These are phyloP conservation scores for Vesta saturnalis DNA, from an alignment of 2,888 invertebrate species.

Conservation along the genomic window DNA sequence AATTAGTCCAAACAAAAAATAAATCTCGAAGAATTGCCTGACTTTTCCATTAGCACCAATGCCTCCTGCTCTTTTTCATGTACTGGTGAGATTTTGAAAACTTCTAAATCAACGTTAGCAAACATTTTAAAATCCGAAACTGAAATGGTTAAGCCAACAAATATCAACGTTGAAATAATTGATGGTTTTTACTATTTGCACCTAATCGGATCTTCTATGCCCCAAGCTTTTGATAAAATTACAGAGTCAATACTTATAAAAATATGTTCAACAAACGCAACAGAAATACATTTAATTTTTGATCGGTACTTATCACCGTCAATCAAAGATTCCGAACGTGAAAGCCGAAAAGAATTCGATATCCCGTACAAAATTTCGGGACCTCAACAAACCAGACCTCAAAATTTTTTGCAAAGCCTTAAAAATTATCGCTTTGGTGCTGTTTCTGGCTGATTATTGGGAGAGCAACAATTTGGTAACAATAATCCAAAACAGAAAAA, in stretches of 20 bases:
- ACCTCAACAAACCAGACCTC: too few relatives aligned
- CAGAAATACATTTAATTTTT: constrained; percentile 49
- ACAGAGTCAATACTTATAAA: constrained; percentile 48
- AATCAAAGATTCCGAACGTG: constrained; percentile 54
- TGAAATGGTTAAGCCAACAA: not conserved
- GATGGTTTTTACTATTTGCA: constrained; percentile 50
- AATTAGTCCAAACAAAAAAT: not conserved
- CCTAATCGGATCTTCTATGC: constrained; percentile 44
- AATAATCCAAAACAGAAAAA: constrained; percentile 43
- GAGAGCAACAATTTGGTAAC: too few relatives aligned
- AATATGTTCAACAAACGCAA: too few relatives aligned
- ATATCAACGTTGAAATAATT: constrained; percentile 44
- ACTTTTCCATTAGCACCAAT: constrained; percentile 55
- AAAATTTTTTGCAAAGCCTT: too few relatives aligned
- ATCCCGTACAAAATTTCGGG: too few relatives aligned
- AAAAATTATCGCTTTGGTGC: constrained; percentile 50
- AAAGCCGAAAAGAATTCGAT: too few relatives aligned
- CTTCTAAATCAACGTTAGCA: too few relatives aligned
- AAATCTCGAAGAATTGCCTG: constrained; percentile 49
- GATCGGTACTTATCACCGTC: constrained; percentile 50
- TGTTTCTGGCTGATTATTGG: too few relatives aligned
- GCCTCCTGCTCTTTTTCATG: constrained; percentile 35
- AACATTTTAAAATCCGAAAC: not conserved
- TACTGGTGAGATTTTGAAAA: too few relatives aligned
- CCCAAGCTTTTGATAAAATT: constrained; percentile 49